These are phyloP conservation scores for Tachuris rubrigastra DNA, from an alignment of 2,113 vertebrate genomes.

Conservation along the genomic window DNA sequence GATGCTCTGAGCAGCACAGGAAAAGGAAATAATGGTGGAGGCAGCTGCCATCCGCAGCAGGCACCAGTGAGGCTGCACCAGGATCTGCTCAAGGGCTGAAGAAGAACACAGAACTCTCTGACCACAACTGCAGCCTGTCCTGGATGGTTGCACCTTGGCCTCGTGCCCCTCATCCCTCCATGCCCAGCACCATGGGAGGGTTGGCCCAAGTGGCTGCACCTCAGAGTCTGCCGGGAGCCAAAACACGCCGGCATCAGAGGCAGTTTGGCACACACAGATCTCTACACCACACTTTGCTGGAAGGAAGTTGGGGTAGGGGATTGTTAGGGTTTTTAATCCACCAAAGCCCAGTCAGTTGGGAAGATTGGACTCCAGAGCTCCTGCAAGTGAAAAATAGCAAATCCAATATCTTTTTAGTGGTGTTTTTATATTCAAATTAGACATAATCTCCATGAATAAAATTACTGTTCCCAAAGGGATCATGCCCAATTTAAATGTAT, in stretches of 20 bases:
- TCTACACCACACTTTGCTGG: rapidly evolving
- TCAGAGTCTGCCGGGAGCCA: rapidly evolving
- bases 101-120: not conserved
- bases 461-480: conserved; percentile 72
- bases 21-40: not conserved
- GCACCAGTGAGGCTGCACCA: rapidly evolving
- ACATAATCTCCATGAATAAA: conserved; percentile 69
- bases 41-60: not conserved
- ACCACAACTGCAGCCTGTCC: rapidly evolving
- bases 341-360: not conserved
- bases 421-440: conserved; percentile 74
- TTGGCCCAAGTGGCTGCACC: rapidly evolving
- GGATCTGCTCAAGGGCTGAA: not conserved
- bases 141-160: rapidly evolving
- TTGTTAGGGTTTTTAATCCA: not conserved
- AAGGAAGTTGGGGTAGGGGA: not conserved
- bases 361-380: not conserved
- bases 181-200: rapidly evolving
- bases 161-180: rapidly evolving
- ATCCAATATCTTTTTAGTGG: conserved; percentile 57
- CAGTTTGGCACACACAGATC: rapidly evolving
- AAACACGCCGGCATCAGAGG: rapidly evolving
- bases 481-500: conserved; percentile 64
- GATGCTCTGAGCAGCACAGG: not conserved
- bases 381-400: conserved; percentile 55